Base-by-base conservation (phyloP, 2,113 vertebrate genomes). In the Geococcyx californianus region DNA sequence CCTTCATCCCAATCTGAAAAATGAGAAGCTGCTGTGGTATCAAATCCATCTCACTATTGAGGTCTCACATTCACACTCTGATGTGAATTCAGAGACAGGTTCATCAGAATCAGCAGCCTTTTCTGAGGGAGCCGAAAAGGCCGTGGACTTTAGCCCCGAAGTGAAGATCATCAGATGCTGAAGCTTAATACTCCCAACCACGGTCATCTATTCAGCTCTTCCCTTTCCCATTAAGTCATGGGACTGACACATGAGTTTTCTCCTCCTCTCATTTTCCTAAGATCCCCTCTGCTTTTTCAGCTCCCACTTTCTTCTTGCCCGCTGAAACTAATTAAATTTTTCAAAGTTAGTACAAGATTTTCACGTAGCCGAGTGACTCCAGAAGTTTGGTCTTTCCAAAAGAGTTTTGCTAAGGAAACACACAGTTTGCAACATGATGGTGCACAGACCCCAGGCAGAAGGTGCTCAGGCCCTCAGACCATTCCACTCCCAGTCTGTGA, bases 361-460 rank as follows among this genome's bases (percentile, higher is more conserved):
- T 36, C 54, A 51, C 24, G 29, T 1, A 40, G 40, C 17, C 5
- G 0, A 3, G 0, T 21, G 64, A 34, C 26, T 81, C 52, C 62
- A 24, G 36, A 14, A 36, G 9, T 24, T 25, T 5, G 16, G 6
- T 18, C 10, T 28, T 67, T 19, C 38, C 60, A 49, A 29, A 62
- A 16, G 24, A 24, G 55, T 56, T 90, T 44, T 66, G 72, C 42
- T 28, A 40, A 5, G 28, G 55, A 66, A 69, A 31, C 5, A 2
- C n/a, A 10, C 1, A 1, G 11, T 29, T 31, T 25, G 33, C 3
- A 6, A 8, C 52, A 38, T 0, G 15, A 12, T 34, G 40, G 25
- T 23, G 15, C 11, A 4, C 33, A 44, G 42, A 2, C 17, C 51
- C 7, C 3, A 7, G 21, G n/a, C 67, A 76, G 58, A 10, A 29